Evolutionary conservation across 1,140 invertebrate species (phyloP).

Genomic region (Drosophila kanapiae): DNA sequence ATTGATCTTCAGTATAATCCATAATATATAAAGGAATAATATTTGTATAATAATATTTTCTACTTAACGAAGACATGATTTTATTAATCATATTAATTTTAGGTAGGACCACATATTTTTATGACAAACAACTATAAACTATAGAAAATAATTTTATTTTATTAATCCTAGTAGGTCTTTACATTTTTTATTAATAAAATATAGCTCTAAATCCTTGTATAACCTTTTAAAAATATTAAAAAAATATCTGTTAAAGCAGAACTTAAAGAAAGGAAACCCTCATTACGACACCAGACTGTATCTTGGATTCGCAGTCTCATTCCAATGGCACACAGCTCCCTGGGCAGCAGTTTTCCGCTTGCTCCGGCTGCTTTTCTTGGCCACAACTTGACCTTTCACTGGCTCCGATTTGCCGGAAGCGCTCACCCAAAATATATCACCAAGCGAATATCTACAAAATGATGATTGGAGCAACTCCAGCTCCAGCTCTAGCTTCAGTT

Average conservation of each 20-base stretch:
- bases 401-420: conserved; percentile 75
- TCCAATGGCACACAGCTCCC: conserved; percentile 64
- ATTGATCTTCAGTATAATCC: too few species aligned
- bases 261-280: neutral
- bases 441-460: conserved; percentile 78
- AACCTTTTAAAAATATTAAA: too few species aligned
- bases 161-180: neutral
- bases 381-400: conserved; percentile 78
- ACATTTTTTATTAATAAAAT: neutral
- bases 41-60: too few species aligned
- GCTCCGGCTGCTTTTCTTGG: conserved; percentile 65
- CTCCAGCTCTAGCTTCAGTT: conserved; percentile 35
- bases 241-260: too few species aligned
- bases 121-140: too few species aligned
- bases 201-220: neutral
- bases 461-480: conserved; percentile 44
- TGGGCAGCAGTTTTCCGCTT: conserved; percentile 64
- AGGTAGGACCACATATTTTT: too few species aligned
- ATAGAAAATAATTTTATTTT: too few species aligned
- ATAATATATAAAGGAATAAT: too few species aligned
- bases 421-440: conserved; percentile 82
- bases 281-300: neutral
- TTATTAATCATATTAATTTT: too few species aligned
- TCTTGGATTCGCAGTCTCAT: conserved; percentile 28
- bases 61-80: too few species aligned